phyloP scores from a whole-genome alignment of 2,797 vertebrate species.

The Bradypus variegatus region DNA sequence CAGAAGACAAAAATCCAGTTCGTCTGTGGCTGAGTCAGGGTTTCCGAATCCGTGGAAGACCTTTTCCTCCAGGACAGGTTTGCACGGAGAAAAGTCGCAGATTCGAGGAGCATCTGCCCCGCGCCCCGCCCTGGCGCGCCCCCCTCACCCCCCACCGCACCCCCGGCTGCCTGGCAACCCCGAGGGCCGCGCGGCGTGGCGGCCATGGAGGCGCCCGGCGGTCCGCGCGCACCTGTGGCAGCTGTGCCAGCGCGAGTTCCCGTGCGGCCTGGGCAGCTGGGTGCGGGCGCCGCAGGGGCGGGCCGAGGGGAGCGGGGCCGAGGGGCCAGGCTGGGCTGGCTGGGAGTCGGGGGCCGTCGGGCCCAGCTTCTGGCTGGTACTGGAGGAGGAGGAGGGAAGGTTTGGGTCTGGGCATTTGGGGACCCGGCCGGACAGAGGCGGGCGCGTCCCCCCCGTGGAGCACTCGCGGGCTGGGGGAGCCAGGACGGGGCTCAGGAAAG shows the following conservation, averaged over 20 bases:
- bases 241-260: constrained; percentile 80
- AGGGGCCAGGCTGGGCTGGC: not conserved
- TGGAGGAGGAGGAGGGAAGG: not conserved
- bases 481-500: no score
- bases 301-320: no score
- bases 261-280: constrained; percentile 82
- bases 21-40: not conserved
- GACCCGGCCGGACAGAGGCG: no score
- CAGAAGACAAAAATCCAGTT: not conserved
- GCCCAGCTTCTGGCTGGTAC: not conserved
- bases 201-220: not conserved
- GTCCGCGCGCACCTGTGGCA: constrained; percentile 70
- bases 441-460: no score
- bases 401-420: not conserved
- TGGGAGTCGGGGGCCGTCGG: not conserved
- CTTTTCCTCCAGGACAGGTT: not conserved
- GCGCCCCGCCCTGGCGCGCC: not conserved
- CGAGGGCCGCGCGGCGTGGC: fast-evolving
- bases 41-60: not conserved
- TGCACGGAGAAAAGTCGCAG: fast-evolving
- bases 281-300: constrained; percentile 66
- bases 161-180: constrained; percentile 1
- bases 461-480: not conserved
- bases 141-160: not conserved
- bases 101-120: fast-evolving